Percentiles rank a stretch among this genome's conserved stretches.
Evolutionary conservation across 2,113 vertebrate genomes (phyloP).

Genomic region (Oophaga pumilio): DNA sequence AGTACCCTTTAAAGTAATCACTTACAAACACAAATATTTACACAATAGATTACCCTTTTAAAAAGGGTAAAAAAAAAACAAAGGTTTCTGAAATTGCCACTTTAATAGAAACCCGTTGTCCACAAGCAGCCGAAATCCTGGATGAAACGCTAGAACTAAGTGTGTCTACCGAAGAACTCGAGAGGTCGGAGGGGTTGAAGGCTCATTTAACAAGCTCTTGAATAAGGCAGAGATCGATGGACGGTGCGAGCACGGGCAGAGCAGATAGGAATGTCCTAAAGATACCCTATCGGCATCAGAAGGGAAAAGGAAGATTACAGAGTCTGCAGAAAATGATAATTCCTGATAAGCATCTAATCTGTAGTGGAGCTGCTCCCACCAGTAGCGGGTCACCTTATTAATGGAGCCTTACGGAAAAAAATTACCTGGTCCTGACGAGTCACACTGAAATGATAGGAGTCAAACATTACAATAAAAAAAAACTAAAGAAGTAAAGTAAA

Average conservation of each 20-base stretch:
- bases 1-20: no score
- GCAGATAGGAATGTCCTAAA: not conserved
- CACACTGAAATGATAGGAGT: not conserved
- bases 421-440: not conserved
- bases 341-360: not conserved
- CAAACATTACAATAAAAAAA: not conserved
- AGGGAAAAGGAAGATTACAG: not conserved
- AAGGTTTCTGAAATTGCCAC: no score
- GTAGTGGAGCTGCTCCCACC: not conserved
- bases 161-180: not conserved
- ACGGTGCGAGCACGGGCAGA: not conserved
- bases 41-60: no score
- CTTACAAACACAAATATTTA: no score
- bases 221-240: constrained; percentile 28
- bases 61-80: no score
- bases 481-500: no score
- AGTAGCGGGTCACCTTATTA: not conserved
- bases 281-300: not conserved
- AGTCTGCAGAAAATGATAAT: constrained; percentile 13
- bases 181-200: constrained; percentile 6
- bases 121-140: not conserved
- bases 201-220: constrained; percentile 21
- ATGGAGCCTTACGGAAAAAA: not conserved
- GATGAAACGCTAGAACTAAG: not conserved
- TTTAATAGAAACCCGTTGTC: not conserved